phyloP scores from a whole-genome alignment of 2,888 invertebrate species.

The Lycocerus yunnanus region DNA sequence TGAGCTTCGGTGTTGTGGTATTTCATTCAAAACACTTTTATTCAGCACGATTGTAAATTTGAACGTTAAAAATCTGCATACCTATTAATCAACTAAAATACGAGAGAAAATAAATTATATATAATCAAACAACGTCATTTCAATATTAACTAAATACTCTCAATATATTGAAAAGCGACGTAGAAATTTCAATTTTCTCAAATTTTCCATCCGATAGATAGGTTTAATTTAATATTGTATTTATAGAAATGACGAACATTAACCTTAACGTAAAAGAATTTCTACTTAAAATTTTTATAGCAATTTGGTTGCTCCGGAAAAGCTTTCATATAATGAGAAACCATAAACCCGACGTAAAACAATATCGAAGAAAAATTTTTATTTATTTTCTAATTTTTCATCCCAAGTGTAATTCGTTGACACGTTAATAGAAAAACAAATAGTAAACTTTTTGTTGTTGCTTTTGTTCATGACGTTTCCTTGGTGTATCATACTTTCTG shows the following conservation, averaged over 20 bases:
- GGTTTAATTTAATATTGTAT: not conserved
- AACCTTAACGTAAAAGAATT: not conserved
- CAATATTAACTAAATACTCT: not conserved
- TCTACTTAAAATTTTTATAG: not conserved
- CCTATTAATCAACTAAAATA: too few relatives aligned
- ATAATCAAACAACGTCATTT: not conserved
- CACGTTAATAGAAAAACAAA: constrained; percentile 12
- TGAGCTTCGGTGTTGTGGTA: too few relatives aligned
- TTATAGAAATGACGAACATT: not conserved
- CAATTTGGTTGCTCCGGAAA: not conserved
- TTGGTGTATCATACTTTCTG: constrained; percentile 1
- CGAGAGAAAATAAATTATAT: not conserved
- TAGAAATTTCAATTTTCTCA: not conserved
- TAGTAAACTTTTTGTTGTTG: constrained; percentile 2
- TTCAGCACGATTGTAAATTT: too few relatives aligned
- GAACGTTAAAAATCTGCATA: too few relatives aligned
- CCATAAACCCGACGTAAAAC: not conserved
- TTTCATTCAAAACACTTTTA: too few relatives aligned
- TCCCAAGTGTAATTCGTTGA: constrained; percentile 6
- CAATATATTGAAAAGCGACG: not conserved
- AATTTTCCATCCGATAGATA: not conserved
- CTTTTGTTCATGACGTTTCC: constrained; percentile 1
- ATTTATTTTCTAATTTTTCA: constrained; percentile 17
- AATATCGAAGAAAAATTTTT: not conserved
- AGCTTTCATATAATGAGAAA: not conserved